Evolutionary conservation across 2,113 vertebrate genomes (phyloP).

Genomic region (Mystacornis crossleyi): DNA sequence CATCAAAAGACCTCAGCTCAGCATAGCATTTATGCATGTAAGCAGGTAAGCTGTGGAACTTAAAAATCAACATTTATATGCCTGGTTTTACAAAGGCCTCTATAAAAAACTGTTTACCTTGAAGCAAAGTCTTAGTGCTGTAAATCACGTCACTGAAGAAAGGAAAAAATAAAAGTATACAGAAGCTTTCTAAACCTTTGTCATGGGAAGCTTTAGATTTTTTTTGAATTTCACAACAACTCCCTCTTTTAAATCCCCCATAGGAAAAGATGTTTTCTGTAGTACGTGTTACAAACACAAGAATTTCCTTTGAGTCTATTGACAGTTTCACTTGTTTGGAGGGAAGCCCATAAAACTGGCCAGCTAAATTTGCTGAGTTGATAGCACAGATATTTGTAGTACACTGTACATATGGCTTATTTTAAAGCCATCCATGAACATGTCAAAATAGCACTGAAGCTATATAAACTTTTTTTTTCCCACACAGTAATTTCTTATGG

Average conservation of each 20-base stretch:
- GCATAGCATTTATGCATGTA: not conserved
- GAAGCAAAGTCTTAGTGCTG: not conserved
- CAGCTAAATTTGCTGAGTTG: not conserved
- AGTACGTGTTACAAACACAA: not conserved
- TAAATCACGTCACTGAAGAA: not conserved
- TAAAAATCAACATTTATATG: not conserved
- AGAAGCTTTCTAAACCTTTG: not conserved
- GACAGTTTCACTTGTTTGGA: fast-evolving
- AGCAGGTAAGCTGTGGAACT: not conserved
- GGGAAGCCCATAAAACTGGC: not conserved
- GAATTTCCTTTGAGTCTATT: not conserved
- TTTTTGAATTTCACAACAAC: not conserved
- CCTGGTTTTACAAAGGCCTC: not conserved
- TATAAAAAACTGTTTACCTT: not conserved
- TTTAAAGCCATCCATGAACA: not conserved
- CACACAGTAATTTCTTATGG: not conserved
- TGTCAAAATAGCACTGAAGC: not conserved
- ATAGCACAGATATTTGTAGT: not conserved
- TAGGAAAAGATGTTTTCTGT: not conserved
- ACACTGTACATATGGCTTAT: not conserved
- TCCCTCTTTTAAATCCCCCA: not conserved
- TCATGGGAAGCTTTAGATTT: not conserved
- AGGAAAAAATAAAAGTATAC: not conserved
- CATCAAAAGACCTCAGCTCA: not conserved
- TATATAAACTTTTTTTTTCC: not conserved